Percentiles rank a stretch among this genome's conserved stretches.
phyloP scores from a whole-genome alignment of 1,140 invertebrate genomes.

The Gonatopus flavifemur region DNA sequence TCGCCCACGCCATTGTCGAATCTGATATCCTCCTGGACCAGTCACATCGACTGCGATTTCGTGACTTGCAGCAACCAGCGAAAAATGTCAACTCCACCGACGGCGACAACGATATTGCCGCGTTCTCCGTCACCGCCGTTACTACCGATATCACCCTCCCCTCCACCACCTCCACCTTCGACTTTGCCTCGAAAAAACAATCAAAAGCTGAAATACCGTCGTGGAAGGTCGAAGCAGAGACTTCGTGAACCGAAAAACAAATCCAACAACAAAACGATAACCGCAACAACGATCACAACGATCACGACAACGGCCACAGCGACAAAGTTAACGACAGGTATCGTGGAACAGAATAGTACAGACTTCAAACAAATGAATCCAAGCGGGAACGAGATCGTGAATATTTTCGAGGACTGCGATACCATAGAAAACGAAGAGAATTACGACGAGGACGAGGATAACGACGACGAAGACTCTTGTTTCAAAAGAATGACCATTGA shows the following conservation, averaged over 20 bases:
- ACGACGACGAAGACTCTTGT: neutral
- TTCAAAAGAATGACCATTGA: too few species aligned
- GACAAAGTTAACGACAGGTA: too few species aligned
- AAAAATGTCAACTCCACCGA: neutral
- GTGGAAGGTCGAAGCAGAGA: constrained; percentile 26
- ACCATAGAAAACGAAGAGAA: constrained; percentile 1
- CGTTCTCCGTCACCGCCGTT: too few species aligned
- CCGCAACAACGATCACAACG: too few species aligned
- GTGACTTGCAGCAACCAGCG: too few species aligned
- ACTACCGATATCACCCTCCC: too few species aligned
- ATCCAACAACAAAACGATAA: too few species aligned
- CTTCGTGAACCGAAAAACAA: constrained; percentile 26
- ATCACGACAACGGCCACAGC: too few species aligned
- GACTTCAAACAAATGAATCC: constrained; percentile 30
- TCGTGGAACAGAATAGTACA: too few species aligned
- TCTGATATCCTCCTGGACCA: too few species aligned
- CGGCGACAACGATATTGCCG: neutral
- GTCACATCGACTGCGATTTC: neutral
- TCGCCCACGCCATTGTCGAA: too few species aligned
- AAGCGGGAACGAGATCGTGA: constrained; percentile 37
- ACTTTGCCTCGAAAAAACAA: constrained; percentile 16
- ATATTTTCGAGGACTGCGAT: constrained; percentile 19
- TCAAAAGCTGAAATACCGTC: constrained; percentile 25
- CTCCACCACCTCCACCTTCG: too few species aligned
- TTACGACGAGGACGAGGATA: constrained; percentile 1